phyloP scores from a whole-genome alignment of 2,797 vertebrate species.

The Anguilla megastoma region DNA sequence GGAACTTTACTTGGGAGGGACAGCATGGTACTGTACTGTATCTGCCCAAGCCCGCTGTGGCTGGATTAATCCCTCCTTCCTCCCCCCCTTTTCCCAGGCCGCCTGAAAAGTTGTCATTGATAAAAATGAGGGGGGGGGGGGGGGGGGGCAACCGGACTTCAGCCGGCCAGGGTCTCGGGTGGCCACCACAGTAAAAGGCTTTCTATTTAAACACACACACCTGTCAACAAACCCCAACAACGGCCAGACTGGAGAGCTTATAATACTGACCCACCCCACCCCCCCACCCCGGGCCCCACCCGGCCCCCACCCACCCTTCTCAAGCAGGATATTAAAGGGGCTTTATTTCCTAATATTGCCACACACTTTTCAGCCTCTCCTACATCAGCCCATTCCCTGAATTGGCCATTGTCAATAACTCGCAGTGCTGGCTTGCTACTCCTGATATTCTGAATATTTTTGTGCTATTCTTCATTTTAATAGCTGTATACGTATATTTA shows the following conservation, averaged over 20 bases:
- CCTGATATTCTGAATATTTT: background rate
- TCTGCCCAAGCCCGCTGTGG: slow-evolving; percentile 41
- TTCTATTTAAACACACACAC: slow-evolving; percentile 53
- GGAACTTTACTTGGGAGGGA: background rate
- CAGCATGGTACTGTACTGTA: slow-evolving; percentile 30
- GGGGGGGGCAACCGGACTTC: slow-evolving; percentile 56
- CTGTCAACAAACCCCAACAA: slow-evolving; percentile 75
- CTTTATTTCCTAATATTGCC: slow-evolving; percentile 71
- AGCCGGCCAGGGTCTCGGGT: background rate
- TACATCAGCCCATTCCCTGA: slow-evolving; percentile 43
- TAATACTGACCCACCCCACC: slow-evolving; percentile 45
- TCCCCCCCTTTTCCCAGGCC: background rate
- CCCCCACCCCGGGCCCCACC: slow-evolving; percentile 25
- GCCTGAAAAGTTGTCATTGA: slow-evolving; percentile 21
- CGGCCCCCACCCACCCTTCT: slow-evolving; percentile 34
- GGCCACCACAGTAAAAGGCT: slow-evolving; percentile 8
- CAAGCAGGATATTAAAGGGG: slow-evolving; percentile 68
- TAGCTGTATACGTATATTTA: background rate
- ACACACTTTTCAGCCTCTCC: slow-evolving; percentile 41
- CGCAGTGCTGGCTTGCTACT: background rate
- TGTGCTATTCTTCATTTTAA: background rate
- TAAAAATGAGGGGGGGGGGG: slow-evolving; percentile 47
- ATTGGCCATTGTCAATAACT: slow-evolving; percentile 52
- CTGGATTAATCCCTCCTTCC: background rate
- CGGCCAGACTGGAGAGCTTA: slow-evolving; percentile 64